Conservation (phyloP, 2,797 vertebrate genomes). For the Stomatorhinus walkeri region DNA sequence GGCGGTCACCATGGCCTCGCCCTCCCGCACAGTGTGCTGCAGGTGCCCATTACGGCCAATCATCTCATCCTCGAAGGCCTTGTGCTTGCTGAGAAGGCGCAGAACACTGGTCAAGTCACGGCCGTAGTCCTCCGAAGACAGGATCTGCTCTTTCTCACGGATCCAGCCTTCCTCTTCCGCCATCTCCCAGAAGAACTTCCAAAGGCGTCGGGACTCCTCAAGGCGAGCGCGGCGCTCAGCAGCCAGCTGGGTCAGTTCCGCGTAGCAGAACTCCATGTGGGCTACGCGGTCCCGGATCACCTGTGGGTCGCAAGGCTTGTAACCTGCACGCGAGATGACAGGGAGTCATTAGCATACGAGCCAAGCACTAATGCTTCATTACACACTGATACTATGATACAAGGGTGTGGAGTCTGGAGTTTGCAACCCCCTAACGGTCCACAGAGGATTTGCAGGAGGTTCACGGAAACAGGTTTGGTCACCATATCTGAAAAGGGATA, state of each 20-base stretch:
- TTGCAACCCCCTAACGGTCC: background rate
- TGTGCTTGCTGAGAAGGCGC: slow-evolving; percentile 87
- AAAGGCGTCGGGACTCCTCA: slow-evolving; percentile 90
- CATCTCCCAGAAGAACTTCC: slow-evolving; percentile 99
- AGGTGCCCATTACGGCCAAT: slow-evolving; percentile 81
- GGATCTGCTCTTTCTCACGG: slow-evolving; percentile 91
- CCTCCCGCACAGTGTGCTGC: slow-evolving; percentile 84
- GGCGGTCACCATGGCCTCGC: slow-evolving; percentile 80
- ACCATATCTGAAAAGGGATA: too few species aligned
- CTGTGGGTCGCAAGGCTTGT: slow-evolving; percentile 93
- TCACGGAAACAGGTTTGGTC: background rate
- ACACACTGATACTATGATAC: background rate
- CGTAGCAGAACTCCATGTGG: slow-evolving; percentile 96
- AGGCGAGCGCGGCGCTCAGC: slow-evolving; percentile 81
- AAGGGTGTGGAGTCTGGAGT: background rate
- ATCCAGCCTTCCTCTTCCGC: slow-evolving; percentile 98
- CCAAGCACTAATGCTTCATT: background rate
- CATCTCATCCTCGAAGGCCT: slow-evolving; percentile 93
- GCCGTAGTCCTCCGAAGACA: slow-evolving; percentile 86
- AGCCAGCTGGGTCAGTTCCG: slow-evolving; percentile 85
- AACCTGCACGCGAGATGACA: slow-evolving; percentile 58
- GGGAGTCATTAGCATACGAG: background rate
- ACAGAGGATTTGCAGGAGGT: background rate
- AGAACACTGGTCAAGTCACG: slow-evolving; percentile 87
- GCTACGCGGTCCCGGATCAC: slow-evolving; percentile 87